phyloP scores from a whole-genome alignment of 2,797 vertebrate genomes.

The Glyptemys insculpta region DNA sequence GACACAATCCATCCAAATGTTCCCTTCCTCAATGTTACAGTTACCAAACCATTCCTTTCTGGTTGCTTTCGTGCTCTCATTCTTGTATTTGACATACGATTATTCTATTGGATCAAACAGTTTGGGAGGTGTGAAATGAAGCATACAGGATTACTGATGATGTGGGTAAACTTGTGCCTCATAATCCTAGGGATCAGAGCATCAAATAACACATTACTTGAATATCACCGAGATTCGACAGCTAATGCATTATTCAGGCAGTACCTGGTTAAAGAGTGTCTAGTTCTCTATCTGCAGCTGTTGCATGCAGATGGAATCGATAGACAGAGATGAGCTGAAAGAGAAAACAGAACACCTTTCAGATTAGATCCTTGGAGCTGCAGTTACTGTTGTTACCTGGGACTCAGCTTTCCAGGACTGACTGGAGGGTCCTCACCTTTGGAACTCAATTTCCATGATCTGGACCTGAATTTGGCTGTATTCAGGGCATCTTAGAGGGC shows the following conservation, averaged over 20 bases:
- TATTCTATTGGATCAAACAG: not conserved
- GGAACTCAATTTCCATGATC: not conserved
- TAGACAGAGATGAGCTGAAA: not conserved
- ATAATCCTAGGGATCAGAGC: not conserved
- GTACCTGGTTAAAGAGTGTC: not conserved
- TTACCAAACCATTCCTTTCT: not conserved
- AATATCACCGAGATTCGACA: not conserved
- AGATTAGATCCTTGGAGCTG: not conserved
- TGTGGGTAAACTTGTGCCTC: not conserved
- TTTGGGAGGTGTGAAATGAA: not conserved
- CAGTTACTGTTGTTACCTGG: not conserved
- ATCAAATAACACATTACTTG: not conserved
- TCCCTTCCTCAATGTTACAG: not conserved
- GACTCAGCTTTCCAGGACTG: not conserved
- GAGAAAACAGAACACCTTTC: not conserved
- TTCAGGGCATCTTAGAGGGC: not conserved
- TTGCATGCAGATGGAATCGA: not conserved
- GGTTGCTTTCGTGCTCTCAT: not conserved
- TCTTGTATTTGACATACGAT: not conserved
- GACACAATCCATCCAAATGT: not conserved
- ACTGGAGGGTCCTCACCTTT: not conserved
- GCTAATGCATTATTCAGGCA: not conserved
- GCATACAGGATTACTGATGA: not conserved
- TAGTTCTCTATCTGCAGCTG: rapidly evolving
- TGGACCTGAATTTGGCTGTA: not conserved